Evolutionary conservation across 2,888 invertebrate species (phyloP).

Genomic region (Polydrusus cervinus): DNA sequence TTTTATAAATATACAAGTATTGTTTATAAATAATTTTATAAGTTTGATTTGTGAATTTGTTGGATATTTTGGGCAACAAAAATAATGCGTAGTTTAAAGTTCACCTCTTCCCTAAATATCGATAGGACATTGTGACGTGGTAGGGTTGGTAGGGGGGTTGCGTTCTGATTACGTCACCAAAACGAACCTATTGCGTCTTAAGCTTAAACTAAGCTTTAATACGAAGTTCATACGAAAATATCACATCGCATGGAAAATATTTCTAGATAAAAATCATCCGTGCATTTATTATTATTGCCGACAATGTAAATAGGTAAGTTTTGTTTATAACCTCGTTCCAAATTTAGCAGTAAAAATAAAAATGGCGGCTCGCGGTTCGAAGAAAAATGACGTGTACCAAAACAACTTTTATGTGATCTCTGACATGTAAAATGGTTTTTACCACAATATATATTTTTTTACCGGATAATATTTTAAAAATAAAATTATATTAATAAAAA

Average conservation of each 20-base stretch:
- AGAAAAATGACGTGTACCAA: constrained; percentile 41
- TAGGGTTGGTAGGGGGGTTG: constrained; percentile 18
- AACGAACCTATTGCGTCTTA: constrained; percentile 27
- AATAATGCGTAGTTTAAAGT: not conserved
- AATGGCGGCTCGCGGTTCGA: constrained; percentile 38
- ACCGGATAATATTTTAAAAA: too few relatives aligned
- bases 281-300: not conserved
- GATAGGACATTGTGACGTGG: constrained; percentile 4
- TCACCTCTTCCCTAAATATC: not conserved
- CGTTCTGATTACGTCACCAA: constrained; percentile 28
- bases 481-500: too few relatives aligned
- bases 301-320: constrained; percentile 25
- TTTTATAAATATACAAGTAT: not conserved
- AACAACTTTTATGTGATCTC: not conserved
- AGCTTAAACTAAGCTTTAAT: not conserved
- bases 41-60: not conserved
- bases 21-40: not conserved
- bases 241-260: not conserved
- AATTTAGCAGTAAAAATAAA: constrained; percentile 33
- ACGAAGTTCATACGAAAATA: not conserved
- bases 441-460: too few relatives aligned
- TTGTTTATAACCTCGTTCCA: constrained; percentile 31
- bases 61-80: not conserved
- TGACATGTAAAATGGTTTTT: too few relatives aligned
- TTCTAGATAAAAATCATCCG: constrained; percentile 6